Evolutionary conservation across 2,888 invertebrate species (phyloP).

Genomic region (Cataglyphis livida): DNA sequence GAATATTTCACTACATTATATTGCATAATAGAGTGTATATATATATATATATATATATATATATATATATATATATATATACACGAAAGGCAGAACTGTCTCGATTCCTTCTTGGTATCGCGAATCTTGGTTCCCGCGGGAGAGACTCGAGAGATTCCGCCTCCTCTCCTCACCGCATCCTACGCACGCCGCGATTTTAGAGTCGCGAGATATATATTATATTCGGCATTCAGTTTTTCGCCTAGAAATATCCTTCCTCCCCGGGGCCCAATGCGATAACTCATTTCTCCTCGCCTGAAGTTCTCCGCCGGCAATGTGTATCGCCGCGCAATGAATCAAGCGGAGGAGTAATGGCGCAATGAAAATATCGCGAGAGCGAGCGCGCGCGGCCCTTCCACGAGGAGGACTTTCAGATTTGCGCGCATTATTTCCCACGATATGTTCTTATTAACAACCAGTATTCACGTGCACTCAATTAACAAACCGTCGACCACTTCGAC

Average conservation of each 20-base stretch:
- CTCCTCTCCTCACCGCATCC: conserved; percentile 60
- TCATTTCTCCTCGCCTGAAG: conserved; percentile 62
- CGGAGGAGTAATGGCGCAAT: conserved; percentile 27
- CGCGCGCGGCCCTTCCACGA: neutral
- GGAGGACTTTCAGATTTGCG: neutral
- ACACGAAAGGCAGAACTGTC: conserved; percentile 50
- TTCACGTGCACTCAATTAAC: conserved; percentile 29
- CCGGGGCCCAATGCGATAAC: conserved; percentile 75
- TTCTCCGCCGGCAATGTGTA: conserved; percentile 43
- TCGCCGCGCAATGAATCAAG: conserved; percentile 60
- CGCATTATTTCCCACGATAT: conserved; percentile 21
- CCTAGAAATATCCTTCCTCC: conserved; percentile 73
- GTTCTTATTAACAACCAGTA: conserved; percentile 26
- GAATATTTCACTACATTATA: conserved; percentile 76
- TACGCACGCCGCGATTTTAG: conserved; percentile 63
- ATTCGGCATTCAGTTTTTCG: conserved; percentile 73
- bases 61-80: neutral
- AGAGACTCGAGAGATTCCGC: conserved; percentile 66
- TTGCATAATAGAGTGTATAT: conserved; percentile 65
- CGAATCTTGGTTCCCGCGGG: conserved; percentile 64
- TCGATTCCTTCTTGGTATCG: conserved; percentile 67
- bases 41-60: no score
- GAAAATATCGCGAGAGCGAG: neutral
- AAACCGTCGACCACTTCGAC: conserved; percentile 3
- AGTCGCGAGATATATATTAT: conserved; percentile 69